Percentiles rank a stretch among this genome's conserved stretches.
These are phyloP conservation scores for Coendou prehensilis DNA, from an alignment of 2,797 vertebrate species.

Conservation along the genomic window DNA sequence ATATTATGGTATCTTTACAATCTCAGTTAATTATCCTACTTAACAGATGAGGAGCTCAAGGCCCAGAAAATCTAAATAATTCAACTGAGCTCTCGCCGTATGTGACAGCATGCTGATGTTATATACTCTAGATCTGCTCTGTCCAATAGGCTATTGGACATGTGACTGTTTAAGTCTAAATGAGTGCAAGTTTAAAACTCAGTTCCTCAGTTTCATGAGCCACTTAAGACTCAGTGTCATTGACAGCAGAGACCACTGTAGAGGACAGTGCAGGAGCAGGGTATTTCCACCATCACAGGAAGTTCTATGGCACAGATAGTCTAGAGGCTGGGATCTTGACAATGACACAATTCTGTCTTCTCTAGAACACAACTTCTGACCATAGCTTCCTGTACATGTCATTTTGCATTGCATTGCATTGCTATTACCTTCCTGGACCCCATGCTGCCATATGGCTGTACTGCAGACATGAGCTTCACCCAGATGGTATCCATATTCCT, in stretches of 20 bases:
- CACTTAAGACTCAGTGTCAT: too few relatives aligned
- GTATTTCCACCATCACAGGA: not conserved
- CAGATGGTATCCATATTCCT: not conserved
- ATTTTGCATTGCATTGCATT: accelerated
- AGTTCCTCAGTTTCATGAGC: not conserved
- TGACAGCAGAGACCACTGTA: not conserved
- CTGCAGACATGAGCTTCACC: not conserved
- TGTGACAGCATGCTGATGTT: too few relatives aligned
- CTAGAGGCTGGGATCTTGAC: not conserved
- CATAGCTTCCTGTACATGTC: accelerated
- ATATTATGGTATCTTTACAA: not conserved
- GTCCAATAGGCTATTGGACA: not conserved
- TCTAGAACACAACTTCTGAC: not conserved
- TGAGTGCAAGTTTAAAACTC: not conserved
- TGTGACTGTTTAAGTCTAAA: not conserved
- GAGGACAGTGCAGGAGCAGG: not conserved
- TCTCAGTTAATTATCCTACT: not conserved
- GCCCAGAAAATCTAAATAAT: not conserved
- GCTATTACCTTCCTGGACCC: not conserved
- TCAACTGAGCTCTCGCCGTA: accelerated
- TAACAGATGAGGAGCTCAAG: not conserved
- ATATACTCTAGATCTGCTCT: not conserved
- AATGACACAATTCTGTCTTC: not conserved
- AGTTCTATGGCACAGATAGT: not conserved
- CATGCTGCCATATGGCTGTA: too few relatives aligned